Percentiles rank a stretch among this genome's conserved stretches.
phyloP scores from a whole-genome alignment of 1,140 invertebrate genomes.

The Drosophila subobscura region DNA sequence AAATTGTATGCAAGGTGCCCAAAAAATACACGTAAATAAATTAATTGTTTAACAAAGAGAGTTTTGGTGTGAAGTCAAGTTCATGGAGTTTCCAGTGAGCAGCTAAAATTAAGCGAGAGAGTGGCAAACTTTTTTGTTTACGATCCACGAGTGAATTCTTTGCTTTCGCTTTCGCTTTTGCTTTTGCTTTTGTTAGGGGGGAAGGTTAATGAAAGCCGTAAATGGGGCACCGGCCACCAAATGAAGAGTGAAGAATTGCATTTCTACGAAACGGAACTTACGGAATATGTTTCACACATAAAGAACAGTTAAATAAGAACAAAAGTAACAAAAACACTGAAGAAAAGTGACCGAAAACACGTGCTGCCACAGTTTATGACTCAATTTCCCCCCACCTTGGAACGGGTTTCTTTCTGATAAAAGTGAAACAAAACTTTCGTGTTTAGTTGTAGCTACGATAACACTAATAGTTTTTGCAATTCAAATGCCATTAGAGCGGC shows the following conservation, averaged over 20 bases:
- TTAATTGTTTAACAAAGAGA: not conserved
- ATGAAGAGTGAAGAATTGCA: constrained; percentile 17
- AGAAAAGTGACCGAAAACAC: no score
- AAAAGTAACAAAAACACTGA: no score
- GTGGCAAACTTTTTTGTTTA: constrained; percentile 30
- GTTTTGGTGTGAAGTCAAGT: constrained; percentile 12
- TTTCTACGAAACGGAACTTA: constrained; percentile 14
- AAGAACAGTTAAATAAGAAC: no score
- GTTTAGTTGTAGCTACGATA: no score
- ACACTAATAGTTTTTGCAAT: no score
- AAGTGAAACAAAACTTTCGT: no score
- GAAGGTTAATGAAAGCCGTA: not conserved
- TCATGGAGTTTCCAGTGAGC: constrained; percentile 22
- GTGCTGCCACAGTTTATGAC: no score
- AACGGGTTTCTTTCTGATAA: no score
- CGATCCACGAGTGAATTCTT: constrained; percentile 32
- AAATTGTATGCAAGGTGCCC: constrained; percentile 37
- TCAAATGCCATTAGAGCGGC: not conserved
- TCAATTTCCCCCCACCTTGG: no score
- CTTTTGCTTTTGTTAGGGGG: constrained; percentile 51
- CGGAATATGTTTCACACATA: constrained; percentile 20
- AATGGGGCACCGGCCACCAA: constrained; percentile 32
- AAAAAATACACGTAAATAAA: constrained; percentile 12
- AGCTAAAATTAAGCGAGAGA: not conserved
- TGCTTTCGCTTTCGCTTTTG: constrained; percentile 25